Conservation (phyloP, 2,888 invertebrate genomes). For the Lepidocyrtinus sp. region DNA sequence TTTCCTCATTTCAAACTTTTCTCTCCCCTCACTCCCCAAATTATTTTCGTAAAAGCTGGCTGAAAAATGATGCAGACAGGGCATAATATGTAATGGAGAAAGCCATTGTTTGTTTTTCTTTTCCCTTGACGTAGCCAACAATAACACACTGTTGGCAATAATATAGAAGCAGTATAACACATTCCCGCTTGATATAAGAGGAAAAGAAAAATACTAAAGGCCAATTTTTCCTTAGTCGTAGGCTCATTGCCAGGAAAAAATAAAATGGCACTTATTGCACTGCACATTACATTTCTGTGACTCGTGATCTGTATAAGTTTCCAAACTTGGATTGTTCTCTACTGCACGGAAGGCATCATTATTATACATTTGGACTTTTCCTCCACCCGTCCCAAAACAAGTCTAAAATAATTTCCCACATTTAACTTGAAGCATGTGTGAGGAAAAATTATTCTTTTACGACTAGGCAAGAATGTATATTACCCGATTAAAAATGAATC, state of each 20-base stretch:
- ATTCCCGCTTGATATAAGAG: not conserved
- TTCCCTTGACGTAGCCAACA: not conserved
- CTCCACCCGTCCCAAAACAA: not conserved
- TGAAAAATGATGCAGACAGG: constrained; percentile 19
- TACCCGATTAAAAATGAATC: constrained; percentile 50
- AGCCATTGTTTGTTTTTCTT: constrained; percentile 45
- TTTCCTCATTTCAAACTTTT: constrained; percentile 49
- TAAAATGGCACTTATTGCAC: constrained; percentile 7
- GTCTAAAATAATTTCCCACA: constrained; percentile 11
- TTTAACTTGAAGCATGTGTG: constrained; percentile 7
- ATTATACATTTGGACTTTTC: not conserved
- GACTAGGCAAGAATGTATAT: constrained; percentile 45
- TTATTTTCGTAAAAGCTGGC: constrained; percentile 40
- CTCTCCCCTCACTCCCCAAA: constrained; percentile 6
- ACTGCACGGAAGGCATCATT: constrained; percentile 6
- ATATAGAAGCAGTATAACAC: not conserved
- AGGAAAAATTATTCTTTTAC: constrained; percentile 21
- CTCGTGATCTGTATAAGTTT: constrained; percentile 1
- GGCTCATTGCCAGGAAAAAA: constrained; percentile 3
- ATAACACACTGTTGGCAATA: constrained; percentile 3
- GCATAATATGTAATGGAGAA: constrained; percentile 25
- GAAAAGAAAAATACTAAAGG: not conserved
- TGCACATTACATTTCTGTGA: not conserved
- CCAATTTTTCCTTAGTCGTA: not conserved
- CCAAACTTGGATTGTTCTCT: not conserved